A percentile compares a stretch with the other conserved stretches of the same genome.
Conservation (phyloP, 2,888 invertebrate genomes). For the Leptinotarsa rubiginosa region DNA sequence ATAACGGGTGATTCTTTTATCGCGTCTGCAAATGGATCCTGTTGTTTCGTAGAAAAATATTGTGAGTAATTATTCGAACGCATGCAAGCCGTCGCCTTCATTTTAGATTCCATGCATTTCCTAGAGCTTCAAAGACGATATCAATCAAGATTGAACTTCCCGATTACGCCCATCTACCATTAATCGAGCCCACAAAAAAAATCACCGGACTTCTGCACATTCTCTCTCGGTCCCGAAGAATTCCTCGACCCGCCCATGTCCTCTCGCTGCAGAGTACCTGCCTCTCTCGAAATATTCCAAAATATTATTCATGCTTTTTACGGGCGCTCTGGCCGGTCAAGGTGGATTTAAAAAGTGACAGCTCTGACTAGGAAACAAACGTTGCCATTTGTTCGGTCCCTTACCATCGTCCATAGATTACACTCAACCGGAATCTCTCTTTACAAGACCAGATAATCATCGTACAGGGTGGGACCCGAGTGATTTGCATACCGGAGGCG, state of each 20-base stretch:
- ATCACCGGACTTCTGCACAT: not conserved
- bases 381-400: constrained; percentile 45
- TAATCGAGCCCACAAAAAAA: not conserved
- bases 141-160: not conserved
- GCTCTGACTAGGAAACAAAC: constrained; percentile 47
- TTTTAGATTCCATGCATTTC: too few relatives aligned
- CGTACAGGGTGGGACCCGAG: constrained; percentile 31
- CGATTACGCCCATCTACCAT: not conserved
- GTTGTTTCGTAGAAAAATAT: too few relatives aligned
- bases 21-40: too few relatives aligned
- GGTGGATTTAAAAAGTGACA: constrained; percentile 47
- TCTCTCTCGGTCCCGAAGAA: constrained; percentile 1
- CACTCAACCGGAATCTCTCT: constrained; percentile 38
- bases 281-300: constrained; percentile 44
- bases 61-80: too few relatives aligned
- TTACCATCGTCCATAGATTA: too few relatives aligned
- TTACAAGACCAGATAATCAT: constrained; percentile 35
- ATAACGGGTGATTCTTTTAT: too few relatives aligned
- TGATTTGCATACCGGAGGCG: constrained; percentile 22
- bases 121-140: too few relatives aligned
- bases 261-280: constrained; percentile 26
- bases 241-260: constrained; percentile 29
- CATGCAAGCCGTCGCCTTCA: too few relatives aligned
- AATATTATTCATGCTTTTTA: constrained; percentile 46
- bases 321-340: constrained; percentile 38